Base-by-base conservation (phyloP, 2,888 invertebrate genomes). In the Theodoxus fluviatilis region DNA sequence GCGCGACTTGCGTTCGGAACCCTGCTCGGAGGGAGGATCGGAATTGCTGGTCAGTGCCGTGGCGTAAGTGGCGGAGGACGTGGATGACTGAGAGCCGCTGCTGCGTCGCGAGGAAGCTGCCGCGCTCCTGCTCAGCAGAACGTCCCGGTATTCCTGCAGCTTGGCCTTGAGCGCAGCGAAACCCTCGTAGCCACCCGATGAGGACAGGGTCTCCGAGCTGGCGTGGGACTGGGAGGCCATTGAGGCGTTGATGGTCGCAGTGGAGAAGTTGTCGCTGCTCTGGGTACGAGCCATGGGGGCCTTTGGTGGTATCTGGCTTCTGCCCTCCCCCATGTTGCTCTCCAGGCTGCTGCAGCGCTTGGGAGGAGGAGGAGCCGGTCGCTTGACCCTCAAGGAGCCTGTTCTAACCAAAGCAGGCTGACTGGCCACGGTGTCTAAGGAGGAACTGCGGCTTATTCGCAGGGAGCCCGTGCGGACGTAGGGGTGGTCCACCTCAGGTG, bases 141-240 rank as follows among this genome's bases (percentile, higher is more conserved):
- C 76, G 71, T 82, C 83, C 63, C 81, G 72, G 69, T 80, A 83
- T 6, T 80, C 81, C 55, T 80, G 80, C n/a, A 83, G 71, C 70
- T 82, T 82, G 6, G 81, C 80, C 72, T 83, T 83, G n/a, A 83
- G 70, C 3, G 82, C 78, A 22, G 81, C 79, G 57, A 78, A 74
- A 66, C 74, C 74, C 22, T 77, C 77, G 9, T 75, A 70, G n/a
- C 70, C 65, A 49, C 49, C 28, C 2, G 33, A 43, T 12, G 67
- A 55, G 25, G 57, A 69, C 22, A 66, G 18, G 35, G 64, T 68
- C n/a, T 71, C 68, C n/a, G 33, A 40, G 9, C 47, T 43, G 38
- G 68, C 52, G 15, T 38, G 43, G 18, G 18, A 6, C 25, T 22
- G 9, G n/a, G 69, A 68, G 35, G 64, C 37, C 9, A 7, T 38